Base-by-base conservation (phyloP, 2,888 invertebrate species). In the Galerucella pusilla region DNA sequence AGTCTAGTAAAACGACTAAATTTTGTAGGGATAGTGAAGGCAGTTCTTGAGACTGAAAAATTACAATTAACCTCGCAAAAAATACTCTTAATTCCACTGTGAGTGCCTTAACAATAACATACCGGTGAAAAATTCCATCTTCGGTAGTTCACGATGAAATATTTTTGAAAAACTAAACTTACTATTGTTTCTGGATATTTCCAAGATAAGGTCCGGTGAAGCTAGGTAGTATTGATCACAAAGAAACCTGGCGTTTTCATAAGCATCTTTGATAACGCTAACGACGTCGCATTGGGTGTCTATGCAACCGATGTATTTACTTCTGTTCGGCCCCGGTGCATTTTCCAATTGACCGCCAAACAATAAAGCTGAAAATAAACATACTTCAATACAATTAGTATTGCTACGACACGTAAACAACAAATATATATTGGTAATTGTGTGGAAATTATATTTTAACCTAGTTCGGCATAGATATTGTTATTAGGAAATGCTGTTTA, bases 191-290 rank as follows among this genome's bases (percentile, higher is more conserved):
- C 85, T 84, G 10, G 85, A 81, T 86, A 95, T 93, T 78, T 92
- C 90, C 70, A 99, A 90, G 78, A 94, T 90, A 68, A 99, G 88
- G 79, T 96, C 95, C 0, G 99, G 99, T 78, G 98, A 94, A 1
- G 94, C 93, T 84, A 98, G 89, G 88, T 99, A 99, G 89, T 99
- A 99, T 88, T 98, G 94, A 87, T 99, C 99, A 90, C 99, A 99
- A 59, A 99, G 92, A 88, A 99, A 98, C 80, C 96, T 90, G 0
- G 99, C 98, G 89, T 98, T 99, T 87, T 98, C 97, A 88, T 96
- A 99, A 0, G 99, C 99, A 89, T 99, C 99, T 82, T 92, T 90
- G 28, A 99, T 95, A 5, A 99, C 97, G 60, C 92, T 92, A 46
- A 94, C 92, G 16, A 99, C 93, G 88, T 97, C 95, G 86, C 99